A percentile compares a stretch with the other conserved stretches of the same genome.
These are phyloP conservation scores for Premnoplex brunnescens DNA, from an alignment of 2,797 vertebrate species.

Conservation along the genomic window DNA sequence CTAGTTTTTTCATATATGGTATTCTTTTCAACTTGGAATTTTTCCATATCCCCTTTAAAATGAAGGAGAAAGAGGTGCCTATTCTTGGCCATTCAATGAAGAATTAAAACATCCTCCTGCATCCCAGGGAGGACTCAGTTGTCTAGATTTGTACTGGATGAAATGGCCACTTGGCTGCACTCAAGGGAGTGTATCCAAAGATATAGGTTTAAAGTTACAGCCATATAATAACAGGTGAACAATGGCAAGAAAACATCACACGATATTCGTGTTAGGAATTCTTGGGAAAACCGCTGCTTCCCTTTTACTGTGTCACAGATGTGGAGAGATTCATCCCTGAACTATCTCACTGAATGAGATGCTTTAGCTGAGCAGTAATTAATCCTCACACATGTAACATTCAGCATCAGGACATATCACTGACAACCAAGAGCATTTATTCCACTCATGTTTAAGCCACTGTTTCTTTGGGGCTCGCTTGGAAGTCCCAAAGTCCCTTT, in stretches of 20 bases:
- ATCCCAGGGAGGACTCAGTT: background rate
- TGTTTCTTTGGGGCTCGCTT: background rate
- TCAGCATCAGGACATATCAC: background rate
- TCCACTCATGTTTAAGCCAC: background rate
- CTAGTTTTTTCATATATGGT: background rate
- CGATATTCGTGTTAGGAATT: background rate
- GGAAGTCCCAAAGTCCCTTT: background rate
- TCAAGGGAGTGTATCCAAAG: background rate
- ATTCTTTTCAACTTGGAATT: background rate
- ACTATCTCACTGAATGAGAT: background rate
- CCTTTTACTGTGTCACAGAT: background rate
- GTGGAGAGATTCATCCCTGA: background rate
- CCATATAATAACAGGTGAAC: background rate
- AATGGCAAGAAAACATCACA: background rate
- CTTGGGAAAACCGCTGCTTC: background rate
- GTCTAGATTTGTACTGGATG: background rate
- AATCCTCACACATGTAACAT: background rate
- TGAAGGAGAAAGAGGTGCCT: background rate
- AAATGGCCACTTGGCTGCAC: background rate
- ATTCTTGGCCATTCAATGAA: background rate
- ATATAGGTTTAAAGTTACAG: background rate
- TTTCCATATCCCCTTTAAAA: background rate
- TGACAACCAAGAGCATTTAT: background rate
- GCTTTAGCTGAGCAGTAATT: background rate
- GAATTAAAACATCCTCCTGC: background rate